phyloP scores from a whole-genome alignment of 2,888 invertebrate species.

The Halictus ligatus region DNA sequence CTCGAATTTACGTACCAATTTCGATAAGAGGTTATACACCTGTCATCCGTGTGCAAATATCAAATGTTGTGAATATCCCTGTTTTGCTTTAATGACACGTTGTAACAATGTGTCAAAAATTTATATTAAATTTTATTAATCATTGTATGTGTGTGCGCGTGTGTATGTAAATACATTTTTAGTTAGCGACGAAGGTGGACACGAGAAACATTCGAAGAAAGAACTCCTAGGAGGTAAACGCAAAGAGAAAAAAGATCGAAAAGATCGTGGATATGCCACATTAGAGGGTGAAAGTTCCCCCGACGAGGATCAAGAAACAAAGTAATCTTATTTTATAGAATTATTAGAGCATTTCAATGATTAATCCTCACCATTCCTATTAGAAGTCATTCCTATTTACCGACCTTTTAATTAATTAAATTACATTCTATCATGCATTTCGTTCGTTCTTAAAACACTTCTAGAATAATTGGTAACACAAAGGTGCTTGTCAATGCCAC shows the following conservation, averaged over 20 bases:
- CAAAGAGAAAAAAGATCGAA: constrained; percentile 94
- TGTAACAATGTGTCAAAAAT: background rate
- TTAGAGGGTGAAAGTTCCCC: constrained; percentile 97
- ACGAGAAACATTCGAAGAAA: constrained; percentile 92
- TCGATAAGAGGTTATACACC: constrained; percentile 62
- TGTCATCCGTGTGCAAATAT: constrained; percentile 49
- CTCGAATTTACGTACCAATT: background rate
- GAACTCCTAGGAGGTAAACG: constrained; percentile 91
- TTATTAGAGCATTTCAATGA: background rate
- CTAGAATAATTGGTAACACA: background rate
- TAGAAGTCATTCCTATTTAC: background rate
- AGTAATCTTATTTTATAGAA: constrained; percentile 85
- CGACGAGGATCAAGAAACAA: constrained; percentile 93
- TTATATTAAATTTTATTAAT: constrained; percentile 8
- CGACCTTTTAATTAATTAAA: background rate
- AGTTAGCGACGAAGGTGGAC: constrained; percentile 92
- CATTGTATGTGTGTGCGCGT: background rate
- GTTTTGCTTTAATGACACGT: background rate
- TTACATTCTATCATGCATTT: background rate
- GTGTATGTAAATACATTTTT: constrained; percentile 36
- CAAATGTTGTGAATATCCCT: background rate
- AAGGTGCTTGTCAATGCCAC: background rate
- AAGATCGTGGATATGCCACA: constrained; percentile 96
- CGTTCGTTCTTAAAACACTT: background rate
- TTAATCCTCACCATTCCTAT: background rate